Base-by-base conservation (phyloP, 2,797 vertebrate genomes). In the Phataginus tricuspis region DNA sequence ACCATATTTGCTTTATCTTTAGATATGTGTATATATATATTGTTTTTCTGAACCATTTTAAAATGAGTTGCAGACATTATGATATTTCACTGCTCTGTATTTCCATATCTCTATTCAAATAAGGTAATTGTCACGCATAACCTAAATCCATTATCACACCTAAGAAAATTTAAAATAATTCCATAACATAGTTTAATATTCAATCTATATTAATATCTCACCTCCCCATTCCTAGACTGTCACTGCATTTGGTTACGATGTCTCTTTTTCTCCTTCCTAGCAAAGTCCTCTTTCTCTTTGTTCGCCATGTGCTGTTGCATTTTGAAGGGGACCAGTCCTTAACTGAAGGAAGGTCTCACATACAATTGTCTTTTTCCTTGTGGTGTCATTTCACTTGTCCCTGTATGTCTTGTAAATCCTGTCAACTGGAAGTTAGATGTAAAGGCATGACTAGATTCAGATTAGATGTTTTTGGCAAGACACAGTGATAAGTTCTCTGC, bases 141-240 rank as follows among this genome's bases (percentile, higher is more conserved):
- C n/a, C 1, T 29, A 79, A 78, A 91, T 64, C 55, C 29, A 64
- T 63, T 49, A 69, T 31, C 49, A 63, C 19, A 66, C 49, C 34
- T 63, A 78, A 68, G 59, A 77, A 83, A 90, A 85, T 85, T 71
- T 85, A 42, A 90, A 61, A 86, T 79, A 78, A 34, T 64, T 72
- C 45, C 66, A 31, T 72, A 91, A n/a, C 72, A 63, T 63, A 39
- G 31, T 69, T 69, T 59, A 27, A 69, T 84, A 77, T 21, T 69
- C 21, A 78, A 34, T 85, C 27, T 74, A 64, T 79, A 49, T 49
- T 72, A 12, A 55, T 55, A 45, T 79, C 71, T 91, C 25, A 10
- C 31, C 11, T 0, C 74, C 31, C 6, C 25, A 29, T 80, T 31
- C 39, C 51, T 51, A 75, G 51, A 84, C 84, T 89, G 51, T 15